phyloP scores from a whole-genome alignment of 2,888 invertebrate genomes.

The Ormyrus rosae region DNA sequence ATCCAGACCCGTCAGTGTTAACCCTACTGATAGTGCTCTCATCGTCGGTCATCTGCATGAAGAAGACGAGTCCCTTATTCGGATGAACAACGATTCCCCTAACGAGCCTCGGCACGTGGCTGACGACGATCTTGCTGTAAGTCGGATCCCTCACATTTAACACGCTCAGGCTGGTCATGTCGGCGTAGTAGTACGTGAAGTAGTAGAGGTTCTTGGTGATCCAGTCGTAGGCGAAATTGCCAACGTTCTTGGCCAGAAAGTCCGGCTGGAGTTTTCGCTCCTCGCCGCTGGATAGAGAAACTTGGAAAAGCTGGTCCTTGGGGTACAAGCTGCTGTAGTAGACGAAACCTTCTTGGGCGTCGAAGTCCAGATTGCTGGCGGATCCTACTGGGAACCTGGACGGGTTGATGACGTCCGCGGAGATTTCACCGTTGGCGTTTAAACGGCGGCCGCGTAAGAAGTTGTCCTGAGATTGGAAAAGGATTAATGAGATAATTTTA shows the following conservation, averaged over 20 bases:
- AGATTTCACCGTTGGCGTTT: neutral
- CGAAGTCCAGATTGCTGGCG: neutral
- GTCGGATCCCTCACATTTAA: constrained; percentile 17
- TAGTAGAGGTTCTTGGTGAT: constrained; percentile 47
- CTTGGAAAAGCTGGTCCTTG: constrained; percentile 10
- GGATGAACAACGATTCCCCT: constrained; percentile 33
- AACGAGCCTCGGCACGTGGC: constrained; percentile 1
- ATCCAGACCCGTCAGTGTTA: constrained; percentile 29
- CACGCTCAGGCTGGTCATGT: constrained; percentile 33
- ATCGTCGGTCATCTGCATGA: neutral
- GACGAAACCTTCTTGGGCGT: neutral
- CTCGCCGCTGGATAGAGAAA: neutral
- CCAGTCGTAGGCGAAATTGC: constrained; percentile 41
- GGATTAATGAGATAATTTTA: neutral
- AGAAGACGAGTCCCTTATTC: constrained; percentile 26
- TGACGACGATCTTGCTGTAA: constrained; percentile 39
- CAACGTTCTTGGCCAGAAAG: constrained; percentile 6
- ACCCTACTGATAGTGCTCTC: neutral
- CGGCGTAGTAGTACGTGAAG: constrained; percentile 34
- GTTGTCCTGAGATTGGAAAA: neutral
- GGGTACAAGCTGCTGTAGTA: constrained; percentile 27
- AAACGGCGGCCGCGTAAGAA: constrained; percentile 4
- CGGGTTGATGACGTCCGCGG: constrained; percentile 27
- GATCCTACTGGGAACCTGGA: neutral
- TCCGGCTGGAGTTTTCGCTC: constrained; percentile 14